Percentiles rank a stretch among this genome's conserved stretches.
phyloP scores from a whole-genome alignment of 2,888 invertebrate species.

The Stegana nigrithorax region DNA sequence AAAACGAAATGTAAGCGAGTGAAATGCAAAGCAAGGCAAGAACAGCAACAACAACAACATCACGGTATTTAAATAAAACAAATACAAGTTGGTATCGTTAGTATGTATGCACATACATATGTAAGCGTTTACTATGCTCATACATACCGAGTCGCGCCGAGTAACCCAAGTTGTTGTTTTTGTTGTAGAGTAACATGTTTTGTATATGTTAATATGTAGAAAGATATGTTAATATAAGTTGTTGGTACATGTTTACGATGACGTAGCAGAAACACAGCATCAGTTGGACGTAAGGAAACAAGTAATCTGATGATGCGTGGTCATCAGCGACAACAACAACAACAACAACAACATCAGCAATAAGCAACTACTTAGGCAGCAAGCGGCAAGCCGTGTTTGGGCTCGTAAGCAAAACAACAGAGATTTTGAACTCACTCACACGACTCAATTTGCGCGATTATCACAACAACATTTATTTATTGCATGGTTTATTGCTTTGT shows the following conservation, averaged over 20 bases:
- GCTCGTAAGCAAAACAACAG: too few species aligned
- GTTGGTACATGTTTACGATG: conserved; percentile 30
- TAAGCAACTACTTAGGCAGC: neutral
- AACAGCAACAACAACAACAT: conserved; percentile 3
- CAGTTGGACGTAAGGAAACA: too few species aligned
- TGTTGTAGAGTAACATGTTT: neutral
- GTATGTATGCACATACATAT: conserved; percentile 21
- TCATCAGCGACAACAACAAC: conserved; percentile 28
- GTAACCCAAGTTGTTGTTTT: too few species aligned
- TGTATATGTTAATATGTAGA: neutral
- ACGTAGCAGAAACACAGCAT: conserved; percentile 12
- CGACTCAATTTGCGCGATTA: neutral
- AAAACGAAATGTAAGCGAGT: conserved; percentile 47
- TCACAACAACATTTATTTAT: too few species aligned
- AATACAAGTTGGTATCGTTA: conserved; percentile 33
- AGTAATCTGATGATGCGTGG: conserved; percentile 21
- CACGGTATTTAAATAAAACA: neutral
- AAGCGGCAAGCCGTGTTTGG: neutral
- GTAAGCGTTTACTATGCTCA: conserved; percentile 17
- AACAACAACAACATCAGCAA: conserved; percentile 17
- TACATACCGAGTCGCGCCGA: too few species aligned
- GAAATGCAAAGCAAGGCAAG: neutral
- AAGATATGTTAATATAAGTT: too few species aligned
- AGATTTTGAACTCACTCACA: too few species aligned
- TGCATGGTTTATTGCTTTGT: too few species aligned